Base-by-base conservation (phyloP, 2,888 invertebrate species). In the Anorthoa munda region DNA sequence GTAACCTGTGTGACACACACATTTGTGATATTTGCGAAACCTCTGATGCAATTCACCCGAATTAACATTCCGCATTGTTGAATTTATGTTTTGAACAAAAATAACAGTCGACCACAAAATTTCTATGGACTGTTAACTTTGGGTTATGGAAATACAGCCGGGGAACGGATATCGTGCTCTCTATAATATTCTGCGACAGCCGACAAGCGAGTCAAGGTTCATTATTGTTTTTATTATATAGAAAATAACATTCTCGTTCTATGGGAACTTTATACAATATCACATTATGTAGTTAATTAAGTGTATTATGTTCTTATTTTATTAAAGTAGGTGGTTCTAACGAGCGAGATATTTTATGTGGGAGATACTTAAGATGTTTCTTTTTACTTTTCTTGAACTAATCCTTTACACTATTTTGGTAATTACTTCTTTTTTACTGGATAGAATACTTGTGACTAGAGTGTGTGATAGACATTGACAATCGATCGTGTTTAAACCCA, bases 111-210 rank as follows among this genome's bases (percentile, higher is more conserved):
- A 21, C 61, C 46, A 56, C 66, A 53, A 71, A 71, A 70, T 73
- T 75, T 74, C 59, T 75, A 82, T 78, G 56, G 67, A 23, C 50
- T 82, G 72, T 70, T 79, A 67, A 60, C 71, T 73, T 82, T 80
- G 75, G 65, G 72, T 77, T 84, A 74, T 83, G 74, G 72, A 80
- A 77, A 82, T 80, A 84, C 75, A 73, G 69, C 69, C 66, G 74
- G 69, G 68, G 81, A 85, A 85, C 90, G 90, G 90, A 90, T 88
- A 89, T 88, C 83, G 85, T 85, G 87, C 77, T 85, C 85, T 84
- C 82, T 81, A 64, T 71, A 74, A 76, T 64, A 63, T 81, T 68
- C 70, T 75, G 59, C 66, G 63, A 75, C 75, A 61, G 69, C 45
- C 72, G 61, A 80, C 75, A 58, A 71, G 48, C 72, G 61, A 80